Conservation (phyloP, 2,888 invertebrate species). For the Nemurella pictetii region DNA sequence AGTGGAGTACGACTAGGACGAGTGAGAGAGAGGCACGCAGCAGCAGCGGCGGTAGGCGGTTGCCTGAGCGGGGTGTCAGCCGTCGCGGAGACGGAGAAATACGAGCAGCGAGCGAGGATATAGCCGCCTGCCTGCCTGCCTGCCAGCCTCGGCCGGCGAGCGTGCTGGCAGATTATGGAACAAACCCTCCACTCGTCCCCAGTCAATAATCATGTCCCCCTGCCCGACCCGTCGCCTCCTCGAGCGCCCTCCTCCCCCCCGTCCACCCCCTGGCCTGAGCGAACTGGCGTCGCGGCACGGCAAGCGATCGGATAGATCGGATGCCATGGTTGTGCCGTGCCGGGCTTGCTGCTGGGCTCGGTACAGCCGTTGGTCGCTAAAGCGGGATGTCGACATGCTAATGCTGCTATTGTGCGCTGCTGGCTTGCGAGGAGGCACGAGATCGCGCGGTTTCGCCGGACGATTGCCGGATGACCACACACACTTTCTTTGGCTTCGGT, state of each 20-base stretch:
- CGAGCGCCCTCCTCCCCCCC: not conserved
- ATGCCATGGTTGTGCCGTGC: too few relatives aligned
- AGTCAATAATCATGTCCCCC: constrained; percentile 26
- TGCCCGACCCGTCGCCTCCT: too few relatives aligned
- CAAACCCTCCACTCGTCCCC: constrained; percentile 1
- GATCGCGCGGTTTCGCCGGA: too few relatives aligned
- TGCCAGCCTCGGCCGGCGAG: not conserved
- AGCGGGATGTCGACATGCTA: too few relatives aligned
- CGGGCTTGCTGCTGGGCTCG: too few relatives aligned
- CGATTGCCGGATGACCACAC: too few relatives aligned
- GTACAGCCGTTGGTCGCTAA: too few relatives aligned
- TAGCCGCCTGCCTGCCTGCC: not conserved
- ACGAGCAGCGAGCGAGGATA: not conserved
- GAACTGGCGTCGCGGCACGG: not conserved
- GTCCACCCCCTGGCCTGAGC: too few relatives aligned
- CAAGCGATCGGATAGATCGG: not conserved
- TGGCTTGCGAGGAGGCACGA: too few relatives aligned
- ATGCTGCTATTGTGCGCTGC: not conserved
- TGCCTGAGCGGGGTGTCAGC: not conserved
- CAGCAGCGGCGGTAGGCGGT: not conserved
- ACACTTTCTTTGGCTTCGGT: too few relatives aligned
- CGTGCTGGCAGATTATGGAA: constrained; percentile 18
- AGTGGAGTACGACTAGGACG: not conserved
- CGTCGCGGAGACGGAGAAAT: not conserved
- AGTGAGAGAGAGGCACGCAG: not conserved